Base-by-base conservation (phyloP, 2,113 vertebrate species). In the Trichomycterus rosablanca region DNA sequence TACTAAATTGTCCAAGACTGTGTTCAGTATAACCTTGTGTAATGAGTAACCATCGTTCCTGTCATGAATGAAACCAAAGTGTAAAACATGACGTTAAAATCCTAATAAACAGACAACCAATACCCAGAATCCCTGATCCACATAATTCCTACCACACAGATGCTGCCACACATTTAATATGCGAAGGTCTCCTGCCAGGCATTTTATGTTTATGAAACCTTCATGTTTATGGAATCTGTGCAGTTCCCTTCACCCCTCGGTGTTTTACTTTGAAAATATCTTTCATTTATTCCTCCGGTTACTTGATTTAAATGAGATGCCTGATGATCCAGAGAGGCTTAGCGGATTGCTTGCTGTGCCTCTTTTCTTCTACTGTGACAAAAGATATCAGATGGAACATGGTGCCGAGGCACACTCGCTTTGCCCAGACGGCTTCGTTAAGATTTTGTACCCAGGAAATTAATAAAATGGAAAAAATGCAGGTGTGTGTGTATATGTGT, bases 371-470 rank as follows among this genome's bases (percentile, higher is more conserved):
- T 46, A 39, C 49, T 18, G 16, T 52, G 46, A 69, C 67, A 69
- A 69, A 63, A 63, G 45, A 45, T 69, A 69, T 58, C 59, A 63
- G 59, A 63, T 69, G 40, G 44, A 58, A 63, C 67, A 39, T 44
- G 40, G 45, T 69, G 67, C 62, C 34, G 45, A 63, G 34, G 24
- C 59, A 52, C 45, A 58, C 57, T 69, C 48, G 30, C 52, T 57
- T 63, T 32, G 59, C 23, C 59, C 30, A 22, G 46, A 53, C 54
- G 55, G 39, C 59, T 69, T 63, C n/a, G 56, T 69, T 69, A 69
- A 58, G 67, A 63, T 37, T 63, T 69, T 69, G 45, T 52, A 50
- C 23, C 53, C 59, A 69, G 59, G 60, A 69, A 69, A 69, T 69
- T 63, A 63, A 63, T 59, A n/a, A 32, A 19, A 69, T 63, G 55